Evolutionary conservation across 92 coral and sea anemone species (phyloP).

Genomic region (Chrysogorgia sp.): DNA sequence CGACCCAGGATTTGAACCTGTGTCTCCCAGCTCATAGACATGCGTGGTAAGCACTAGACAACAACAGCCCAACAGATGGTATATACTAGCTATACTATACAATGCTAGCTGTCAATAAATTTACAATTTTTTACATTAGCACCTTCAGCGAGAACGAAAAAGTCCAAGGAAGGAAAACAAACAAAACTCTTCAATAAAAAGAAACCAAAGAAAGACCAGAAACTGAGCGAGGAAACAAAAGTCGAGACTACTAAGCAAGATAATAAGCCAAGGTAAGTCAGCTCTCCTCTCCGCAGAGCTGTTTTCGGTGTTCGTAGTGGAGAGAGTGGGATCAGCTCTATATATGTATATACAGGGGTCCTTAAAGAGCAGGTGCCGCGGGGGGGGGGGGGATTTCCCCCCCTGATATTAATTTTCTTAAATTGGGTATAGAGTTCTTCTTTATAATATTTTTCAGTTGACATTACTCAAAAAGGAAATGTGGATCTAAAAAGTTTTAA

Average conservation of each 20-base stretch:
- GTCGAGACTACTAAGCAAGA: conserved; percentile 29
- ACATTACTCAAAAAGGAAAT: too few relatives aligned
- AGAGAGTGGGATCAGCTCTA: too few relatives aligned
- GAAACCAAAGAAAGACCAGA: conserved; percentile 39
- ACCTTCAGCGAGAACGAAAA: conserved; percentile 68
- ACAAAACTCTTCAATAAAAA: conserved; percentile 68
- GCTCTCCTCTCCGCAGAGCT: too few relatives aligned
- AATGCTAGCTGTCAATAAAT: not conserved
- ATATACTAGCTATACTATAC: not conserved
- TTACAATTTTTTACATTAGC: conserved; percentile 47
- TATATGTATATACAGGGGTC: not conserved
- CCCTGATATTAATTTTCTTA: too few relatives aligned
- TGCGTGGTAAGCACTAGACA: too few relatives aligned
- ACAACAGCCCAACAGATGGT: not conserved
- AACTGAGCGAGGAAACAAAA: conserved; percentile 16
- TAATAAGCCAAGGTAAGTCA: conserved; percentile 22
- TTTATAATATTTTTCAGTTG: too few relatives aligned
- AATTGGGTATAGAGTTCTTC: too few relatives aligned
- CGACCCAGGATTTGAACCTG: too few relatives aligned
- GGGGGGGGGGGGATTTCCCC: too few relatives aligned
- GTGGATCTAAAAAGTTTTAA: too few relatives aligned
- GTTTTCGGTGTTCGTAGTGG: conserved; percentile 50
- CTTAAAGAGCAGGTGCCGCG: too few relatives aligned
- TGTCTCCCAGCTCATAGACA: too few relatives aligned
- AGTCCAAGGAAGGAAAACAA: conserved; percentile 70